Conservation (phyloP, 2,113 vertebrate species). For the Gila orcuttii region DNA sequence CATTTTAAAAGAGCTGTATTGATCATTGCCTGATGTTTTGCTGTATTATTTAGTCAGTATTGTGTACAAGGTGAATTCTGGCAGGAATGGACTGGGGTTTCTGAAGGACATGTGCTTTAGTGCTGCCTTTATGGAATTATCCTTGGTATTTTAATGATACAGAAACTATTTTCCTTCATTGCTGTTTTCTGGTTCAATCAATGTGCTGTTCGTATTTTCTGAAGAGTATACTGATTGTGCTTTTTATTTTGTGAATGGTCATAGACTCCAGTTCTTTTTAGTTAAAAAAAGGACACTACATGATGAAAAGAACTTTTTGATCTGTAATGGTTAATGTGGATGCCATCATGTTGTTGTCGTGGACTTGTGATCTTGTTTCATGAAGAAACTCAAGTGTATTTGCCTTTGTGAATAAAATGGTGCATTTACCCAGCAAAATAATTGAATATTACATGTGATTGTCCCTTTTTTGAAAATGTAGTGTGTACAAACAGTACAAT, state of each 20-base stretch:
- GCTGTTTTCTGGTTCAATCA: neutral
- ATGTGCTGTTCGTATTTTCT: neutral
- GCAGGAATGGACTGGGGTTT: neutral
- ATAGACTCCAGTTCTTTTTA: neutral
- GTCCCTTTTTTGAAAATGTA: neutral
- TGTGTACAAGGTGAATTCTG: neutral
- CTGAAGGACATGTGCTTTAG: neutral
- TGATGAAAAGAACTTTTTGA: neutral
- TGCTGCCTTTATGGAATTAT: neutral
- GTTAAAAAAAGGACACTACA: neutral
- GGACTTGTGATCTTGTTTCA: constrained; percentile 1
- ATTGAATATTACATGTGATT: neutral
- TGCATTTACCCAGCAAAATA: neutral
- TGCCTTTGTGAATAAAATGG: constrained; percentile 42
- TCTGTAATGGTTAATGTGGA: neutral
- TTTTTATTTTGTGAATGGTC: neutral
- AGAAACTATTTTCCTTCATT: neutral
- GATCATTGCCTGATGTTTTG: neutral
- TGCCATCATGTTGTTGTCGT: constrained; percentile 15
- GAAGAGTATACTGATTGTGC: neutral
- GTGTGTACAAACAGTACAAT: neutral
- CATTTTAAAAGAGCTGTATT: neutral
- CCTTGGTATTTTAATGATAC: neutral
- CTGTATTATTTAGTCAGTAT: neutral
- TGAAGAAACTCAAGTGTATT: neutral